Percentiles rank a stretch among this genome's conserved stretches.
These are phyloP conservation scores for Paracentrotus lividus DNA, from an alignment of 53 echinoderm and acorn worm species.

Conservation along the genomic window DNA sequence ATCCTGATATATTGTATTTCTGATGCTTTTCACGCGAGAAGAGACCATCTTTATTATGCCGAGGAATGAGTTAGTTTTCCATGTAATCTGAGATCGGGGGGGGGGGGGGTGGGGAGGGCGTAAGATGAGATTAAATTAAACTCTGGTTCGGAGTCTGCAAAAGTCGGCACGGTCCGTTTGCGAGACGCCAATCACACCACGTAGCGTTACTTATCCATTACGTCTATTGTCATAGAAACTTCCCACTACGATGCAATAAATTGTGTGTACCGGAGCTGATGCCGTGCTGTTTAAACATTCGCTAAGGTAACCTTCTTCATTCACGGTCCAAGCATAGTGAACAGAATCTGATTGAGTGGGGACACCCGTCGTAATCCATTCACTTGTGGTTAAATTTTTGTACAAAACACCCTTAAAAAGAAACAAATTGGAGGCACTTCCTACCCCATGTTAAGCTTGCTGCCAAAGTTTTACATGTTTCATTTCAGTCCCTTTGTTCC, in stretches of 20 bases:
- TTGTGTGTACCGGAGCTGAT: neutral
- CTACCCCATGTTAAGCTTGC: neutral
- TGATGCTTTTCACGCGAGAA: too few species aligned
- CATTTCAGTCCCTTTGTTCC: neutral
- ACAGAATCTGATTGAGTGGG: conserved; percentile 16
- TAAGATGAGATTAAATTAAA: neutral
- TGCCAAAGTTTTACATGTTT: neutral
- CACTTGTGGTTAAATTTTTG: conserved; percentile 19
- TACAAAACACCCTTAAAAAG: neutral
- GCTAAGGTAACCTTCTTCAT: neutral
- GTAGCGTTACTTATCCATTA: conserved; percentile 41
- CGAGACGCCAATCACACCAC: conserved; percentile 36
- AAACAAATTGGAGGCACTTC: neutral
- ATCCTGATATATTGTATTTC: too few species aligned
- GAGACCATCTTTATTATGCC: too few species aligned
- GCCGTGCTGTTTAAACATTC: neutral
- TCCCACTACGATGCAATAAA: conserved; percentile 16
- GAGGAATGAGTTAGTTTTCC: too few species aligned
- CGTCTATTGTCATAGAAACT: conserved; percentile 44
- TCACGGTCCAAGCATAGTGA: conserved; percentile 1
- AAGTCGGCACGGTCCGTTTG: neutral
- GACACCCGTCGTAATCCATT: conserved; percentile 4
- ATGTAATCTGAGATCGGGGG: too few species aligned
- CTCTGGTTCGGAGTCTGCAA: neutral
- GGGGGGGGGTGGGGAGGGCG: too few species aligned